Base-by-base conservation (phyloP, 2,797 vertebrate genomes). In the Danio jaintianensis region DNA sequence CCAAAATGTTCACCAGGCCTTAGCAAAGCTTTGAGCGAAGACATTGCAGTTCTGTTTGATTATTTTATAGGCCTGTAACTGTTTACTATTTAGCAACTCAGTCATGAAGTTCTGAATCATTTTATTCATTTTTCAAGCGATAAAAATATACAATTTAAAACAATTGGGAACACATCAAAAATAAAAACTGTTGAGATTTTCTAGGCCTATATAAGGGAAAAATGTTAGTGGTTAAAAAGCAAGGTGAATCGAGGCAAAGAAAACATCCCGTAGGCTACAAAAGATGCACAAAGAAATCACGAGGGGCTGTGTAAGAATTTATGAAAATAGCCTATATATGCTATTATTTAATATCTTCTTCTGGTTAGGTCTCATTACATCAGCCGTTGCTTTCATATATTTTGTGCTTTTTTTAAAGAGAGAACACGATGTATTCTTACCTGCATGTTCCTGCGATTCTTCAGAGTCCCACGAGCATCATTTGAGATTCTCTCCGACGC, bases 391-490 rank as follows among this genome's bases (percentile, higher is more conserved):
- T 71, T 7, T 7, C 16, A 42, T 68, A 2, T 36, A 11, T 68
- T 16, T 15, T 16, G 16, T 20, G 52, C 29, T 29, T 58, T 43
- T 40, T 38, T 20, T 59, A 47, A 47, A 73, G 42, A 20, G 73
- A 59, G 18, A 59, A 70, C 13, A n/a, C 9, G 53, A 68, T 53
- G 6, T 79, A 11, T 11, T 68, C 62, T 76, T 55, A 76, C 62
- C 48, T 79, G 45, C 11, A 4, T 79, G n/a, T 70, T 29, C 15
- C 15, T 9, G 40, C 29, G 75, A 8, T n/a, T 53, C 48, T 70
- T 48, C 29, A 8, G 50, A n/a, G 76, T 79, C 36, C 13, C 56
- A 9, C 13, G 56, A 71, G 67, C 77, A 70, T 53, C 67, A 47
- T 72, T 38, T 56, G 78, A 45, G 42, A 15, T 15, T 40, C 8